phyloP scores from a whole-genome alignment of 2,888 invertebrate genomes.

The Colostygia pectinataria region DNA sequence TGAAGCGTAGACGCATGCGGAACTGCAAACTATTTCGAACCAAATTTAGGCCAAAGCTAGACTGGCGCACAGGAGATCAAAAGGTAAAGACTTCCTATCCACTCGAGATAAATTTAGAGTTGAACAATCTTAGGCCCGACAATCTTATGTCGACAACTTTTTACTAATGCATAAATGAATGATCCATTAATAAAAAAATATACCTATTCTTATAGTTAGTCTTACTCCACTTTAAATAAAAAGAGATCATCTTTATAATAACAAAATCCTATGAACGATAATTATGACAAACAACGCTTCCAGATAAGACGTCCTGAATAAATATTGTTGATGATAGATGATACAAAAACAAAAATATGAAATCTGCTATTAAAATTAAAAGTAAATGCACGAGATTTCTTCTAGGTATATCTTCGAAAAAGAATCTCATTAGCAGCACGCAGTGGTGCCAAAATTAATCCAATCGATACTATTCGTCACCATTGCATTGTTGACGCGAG shows the following conservation, averaged over 20 bases:
- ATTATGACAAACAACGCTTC: too few species aligned
- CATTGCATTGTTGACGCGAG: conserved; percentile 44
- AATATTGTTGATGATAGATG: too few species aligned
- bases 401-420: conserved; percentile 14
- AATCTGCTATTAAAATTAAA: too few species aligned
- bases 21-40: conserved; percentile 73
- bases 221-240: too few species aligned
- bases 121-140: conserved; percentile 2
- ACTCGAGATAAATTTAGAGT: conserved; percentile 36
- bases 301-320: too few species aligned
- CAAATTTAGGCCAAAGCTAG: conserved; percentile 73
- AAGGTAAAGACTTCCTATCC: conserved; percentile 58
- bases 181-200: too few species aligned
- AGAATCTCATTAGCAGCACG: conserved; percentile 14
- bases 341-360: too few species aligned
- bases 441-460: conserved; percentile 54
- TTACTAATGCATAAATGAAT: neutral
- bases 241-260: too few species aligned
- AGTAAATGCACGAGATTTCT: conserved; percentile 6
- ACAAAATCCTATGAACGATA: too few species aligned
- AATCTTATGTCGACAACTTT: neutral
- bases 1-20: conserved; percentile 70
- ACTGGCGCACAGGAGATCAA: conserved; percentile 72
- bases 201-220: too few species aligned
- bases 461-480: conserved; percentile 46